A percentile compares a stretch with the other conserved stretches of the same genome.
phyloP scores from a whole-genome alignment of 53 echinoderm and acorn worm species.

The Luidia sarsii region DNA sequence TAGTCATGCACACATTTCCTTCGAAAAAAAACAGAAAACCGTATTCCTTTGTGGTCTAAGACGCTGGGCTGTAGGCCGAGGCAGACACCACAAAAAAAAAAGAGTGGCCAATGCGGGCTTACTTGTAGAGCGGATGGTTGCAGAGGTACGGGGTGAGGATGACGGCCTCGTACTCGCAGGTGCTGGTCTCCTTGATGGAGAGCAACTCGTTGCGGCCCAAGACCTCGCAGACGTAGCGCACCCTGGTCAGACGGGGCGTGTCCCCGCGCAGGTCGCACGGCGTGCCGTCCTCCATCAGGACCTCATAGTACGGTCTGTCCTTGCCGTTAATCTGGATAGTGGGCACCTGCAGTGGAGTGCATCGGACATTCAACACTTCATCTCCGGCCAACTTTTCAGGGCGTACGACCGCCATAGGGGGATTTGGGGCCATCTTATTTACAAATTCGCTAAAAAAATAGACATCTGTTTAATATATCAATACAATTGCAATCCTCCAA shows the following conservation, averaged over 20 bases:
- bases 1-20: too few species aligned
- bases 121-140: slow-evolving; percentile 90
- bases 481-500: slow-evolving; percentile 91
- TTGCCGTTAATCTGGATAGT: slow-evolving; percentile 76
- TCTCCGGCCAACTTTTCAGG: too few species aligned
- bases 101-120: too few species aligned
- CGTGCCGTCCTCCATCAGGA: slow-evolving; percentile 88
- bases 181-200: slow-evolving; percentile 84
- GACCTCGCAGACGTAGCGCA: slow-evolving; percentile 86
- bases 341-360: slow-evolving; percentile 68
- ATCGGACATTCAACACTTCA: too few species aligned
- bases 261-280: slow-evolving; percentile 81
- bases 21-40: too few species aligned
- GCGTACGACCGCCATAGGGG: too few species aligned
- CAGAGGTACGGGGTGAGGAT: slow-evolving; percentile 79
- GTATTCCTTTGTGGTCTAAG: too few species aligned
- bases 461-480: too few species aligned
- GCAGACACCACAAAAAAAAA: too few species aligned
- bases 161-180: slow-evolving; percentile 91
- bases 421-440: too few species aligned
- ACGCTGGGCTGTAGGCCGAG: too few species aligned
- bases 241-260: slow-evolving; percentile 70
- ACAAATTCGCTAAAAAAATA: too few species aligned
- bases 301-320: slow-evolving; percentile 90
- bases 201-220: slow-evolving; percentile 81